Conservation (phyloP, 2,888 invertebrate genomes). For the Agonopterix subpropinquella region DNA sequence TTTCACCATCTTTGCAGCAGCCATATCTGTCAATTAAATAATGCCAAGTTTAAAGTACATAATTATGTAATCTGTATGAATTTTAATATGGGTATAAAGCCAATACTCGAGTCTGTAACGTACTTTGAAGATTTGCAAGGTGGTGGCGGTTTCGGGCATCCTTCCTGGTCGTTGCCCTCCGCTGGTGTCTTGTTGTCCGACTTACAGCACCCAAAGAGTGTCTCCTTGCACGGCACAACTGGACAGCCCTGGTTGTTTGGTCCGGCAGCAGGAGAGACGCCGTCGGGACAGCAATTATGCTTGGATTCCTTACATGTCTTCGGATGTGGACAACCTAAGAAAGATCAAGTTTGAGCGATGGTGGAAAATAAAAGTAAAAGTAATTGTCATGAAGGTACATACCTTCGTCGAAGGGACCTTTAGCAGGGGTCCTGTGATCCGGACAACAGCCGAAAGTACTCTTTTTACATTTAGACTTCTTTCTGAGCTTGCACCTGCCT, state of each 20-base stretch:
- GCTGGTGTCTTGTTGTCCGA: constrained; percentile 85
- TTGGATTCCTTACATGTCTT: constrained; percentile 85
- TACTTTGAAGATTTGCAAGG: constrained; percentile 75
- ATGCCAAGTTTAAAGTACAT: too few species aligned
- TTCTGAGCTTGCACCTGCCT: constrained; percentile 76
- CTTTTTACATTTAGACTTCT: constrained; percentile 74
- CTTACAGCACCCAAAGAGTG: constrained; percentile 89
- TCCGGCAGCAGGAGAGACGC: constrained; percentile 85
- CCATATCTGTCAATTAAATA: constrained; percentile 58
- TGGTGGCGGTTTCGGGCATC: constrained; percentile 83
- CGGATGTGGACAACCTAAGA: constrained; percentile 79
- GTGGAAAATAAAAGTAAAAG: background rate
- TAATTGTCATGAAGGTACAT: background rate
- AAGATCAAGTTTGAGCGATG: background rate
- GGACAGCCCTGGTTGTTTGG: constrained; percentile 85
- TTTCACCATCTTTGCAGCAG: constrained; percentile 83
- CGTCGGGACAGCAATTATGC: constrained; percentile 89
- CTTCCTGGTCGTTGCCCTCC: constrained; percentile 88
- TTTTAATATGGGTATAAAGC: too few species aligned
- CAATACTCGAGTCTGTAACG: constrained; percentile 9
- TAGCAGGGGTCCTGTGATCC: constrained; percentile 84
- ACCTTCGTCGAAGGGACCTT: constrained; percentile 89
- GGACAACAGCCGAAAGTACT: constrained; percentile 90
- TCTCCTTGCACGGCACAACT: constrained; percentile 80
- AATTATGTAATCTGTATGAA: too few species aligned